Evolutionary conservation across 2,888 invertebrate genomes (phyloP).

Genomic region (Iselma pallidipennis): DNA sequence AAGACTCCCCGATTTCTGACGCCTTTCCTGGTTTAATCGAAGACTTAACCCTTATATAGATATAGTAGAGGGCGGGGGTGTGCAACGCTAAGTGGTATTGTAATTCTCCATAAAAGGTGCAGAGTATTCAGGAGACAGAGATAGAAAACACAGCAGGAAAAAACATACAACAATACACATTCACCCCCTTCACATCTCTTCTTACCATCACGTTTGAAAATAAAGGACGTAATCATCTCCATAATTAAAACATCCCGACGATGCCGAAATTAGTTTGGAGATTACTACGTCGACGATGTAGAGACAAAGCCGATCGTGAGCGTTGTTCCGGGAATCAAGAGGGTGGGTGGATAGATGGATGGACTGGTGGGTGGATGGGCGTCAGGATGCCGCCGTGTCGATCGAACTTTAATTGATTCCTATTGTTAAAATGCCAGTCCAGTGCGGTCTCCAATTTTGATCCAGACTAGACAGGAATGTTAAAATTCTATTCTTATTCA

Average conservation of each 20-base stretch:
- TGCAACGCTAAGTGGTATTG: conserved; percentile 40
- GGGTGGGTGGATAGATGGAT: background rate
- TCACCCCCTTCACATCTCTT: background rate
- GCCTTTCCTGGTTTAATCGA: conserved; percentile 49
- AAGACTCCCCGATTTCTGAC: conserved; percentile 44
- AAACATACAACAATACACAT: background rate
- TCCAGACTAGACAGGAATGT: conserved; percentile 36
- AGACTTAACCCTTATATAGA: conserved; percentile 46
- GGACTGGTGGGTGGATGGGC: background rate
- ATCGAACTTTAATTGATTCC: conserved; percentile 29
- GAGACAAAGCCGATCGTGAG: conserved; percentile 3
- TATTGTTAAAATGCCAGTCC: conserved; percentile 24
- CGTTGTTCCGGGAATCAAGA: background rate
- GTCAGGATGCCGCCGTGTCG: conserved; percentile 3
- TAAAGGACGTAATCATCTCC: conserved; percentile 25
- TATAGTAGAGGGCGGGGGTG: conserved; percentile 33
- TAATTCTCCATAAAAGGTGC: conserved; percentile 35
- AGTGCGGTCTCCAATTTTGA: conserved; percentile 24
- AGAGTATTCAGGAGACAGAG: background rate
- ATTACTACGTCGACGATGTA: background rate
- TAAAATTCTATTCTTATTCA: conserved; percentile 42
- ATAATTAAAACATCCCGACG: conserved; percentile 24
- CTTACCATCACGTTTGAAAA: conserved; percentile 2
- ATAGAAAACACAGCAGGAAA: background rate
- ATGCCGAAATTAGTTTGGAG: conserved; percentile 22